A percentile compares a stretch with the other conserved stretches of the same genome.
Conservation (phyloP, 2,888 invertebrate genomes). For the Margaritifera margaritifera region DNA sequence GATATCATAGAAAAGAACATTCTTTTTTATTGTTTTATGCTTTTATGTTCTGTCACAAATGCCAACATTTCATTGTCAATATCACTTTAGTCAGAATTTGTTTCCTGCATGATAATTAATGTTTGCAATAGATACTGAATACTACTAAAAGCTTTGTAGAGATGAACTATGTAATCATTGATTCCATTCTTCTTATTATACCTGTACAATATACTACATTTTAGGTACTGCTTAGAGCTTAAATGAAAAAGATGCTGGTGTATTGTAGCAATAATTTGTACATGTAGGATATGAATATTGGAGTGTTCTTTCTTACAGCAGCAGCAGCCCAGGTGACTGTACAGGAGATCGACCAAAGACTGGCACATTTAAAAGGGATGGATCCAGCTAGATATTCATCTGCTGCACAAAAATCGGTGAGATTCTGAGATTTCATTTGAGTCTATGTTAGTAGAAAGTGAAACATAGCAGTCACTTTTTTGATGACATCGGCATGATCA, state of each 20-base stretch:
- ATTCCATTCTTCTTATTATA: background rate
- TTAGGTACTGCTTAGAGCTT: background rate
- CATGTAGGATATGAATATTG: background rate
- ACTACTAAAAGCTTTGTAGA: background rate
- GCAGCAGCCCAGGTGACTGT: constrained; percentile 44
- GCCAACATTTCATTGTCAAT: no score
- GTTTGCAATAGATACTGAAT: no score
- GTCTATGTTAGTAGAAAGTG: background rate
- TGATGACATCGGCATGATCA: no score
- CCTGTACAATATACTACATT: no score
- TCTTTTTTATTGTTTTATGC: no score
- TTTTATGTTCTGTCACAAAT: no score
- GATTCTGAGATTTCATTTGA: constrained; percentile 5
- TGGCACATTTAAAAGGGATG: constrained; percentile 69
- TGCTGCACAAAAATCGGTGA: constrained; percentile 22
- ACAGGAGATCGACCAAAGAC: constrained; percentile 48
- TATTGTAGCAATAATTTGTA: background rate
- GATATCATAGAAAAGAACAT: no score
- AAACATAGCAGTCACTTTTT: no score
- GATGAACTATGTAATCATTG: background rate
- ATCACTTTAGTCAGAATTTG: no score
- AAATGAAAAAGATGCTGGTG: background rate
- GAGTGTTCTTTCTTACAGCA: constrained; percentile 14
- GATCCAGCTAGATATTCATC: constrained; percentile 29
- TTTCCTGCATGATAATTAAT: no score